These are phyloP conservation scores for Nannoperca obscura DNA, from an alignment of 2,797 vertebrate genomes.

Conservation along the genomic window DNA sequence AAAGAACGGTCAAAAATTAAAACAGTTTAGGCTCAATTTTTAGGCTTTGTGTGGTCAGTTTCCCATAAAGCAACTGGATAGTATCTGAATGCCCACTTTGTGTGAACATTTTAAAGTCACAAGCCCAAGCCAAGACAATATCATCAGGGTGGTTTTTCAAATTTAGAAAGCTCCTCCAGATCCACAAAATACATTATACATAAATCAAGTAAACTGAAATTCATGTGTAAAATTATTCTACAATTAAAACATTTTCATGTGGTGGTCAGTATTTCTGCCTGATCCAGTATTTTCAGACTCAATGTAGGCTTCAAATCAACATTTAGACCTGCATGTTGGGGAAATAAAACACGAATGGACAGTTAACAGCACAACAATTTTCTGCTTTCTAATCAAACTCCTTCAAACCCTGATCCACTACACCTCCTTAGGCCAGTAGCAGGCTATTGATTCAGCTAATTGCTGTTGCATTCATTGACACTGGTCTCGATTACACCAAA, in stretches of 20 bases:
- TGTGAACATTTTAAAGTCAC: neutral
- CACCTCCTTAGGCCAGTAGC: slow-evolving; percentile 1
- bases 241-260: neutral
- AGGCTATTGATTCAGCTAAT: slow-evolving; percentile 41
- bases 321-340: neutral
- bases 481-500: slow-evolving; percentile 13
- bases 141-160: neutral
- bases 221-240: neutral
- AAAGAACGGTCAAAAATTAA: neutral
- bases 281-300: neutral
- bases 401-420: neutral
- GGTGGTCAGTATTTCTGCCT: neutral
- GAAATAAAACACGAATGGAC: neutral
- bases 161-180: neutral
- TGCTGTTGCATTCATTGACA: slow-evolving; percentile 34
- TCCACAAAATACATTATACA: neutral
- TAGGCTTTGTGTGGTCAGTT: neutral
- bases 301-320: neutral
- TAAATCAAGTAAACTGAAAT: neutral
- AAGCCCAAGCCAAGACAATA: neutral
- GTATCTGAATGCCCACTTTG: neutral
- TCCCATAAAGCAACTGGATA: neutral
- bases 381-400: slow-evolving; percentile 29
- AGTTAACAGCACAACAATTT: neutral
- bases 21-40: neutral